Base-by-base conservation (phyloP, 2,113 vertebrate species). In the Vicugna pacos region DNA sequence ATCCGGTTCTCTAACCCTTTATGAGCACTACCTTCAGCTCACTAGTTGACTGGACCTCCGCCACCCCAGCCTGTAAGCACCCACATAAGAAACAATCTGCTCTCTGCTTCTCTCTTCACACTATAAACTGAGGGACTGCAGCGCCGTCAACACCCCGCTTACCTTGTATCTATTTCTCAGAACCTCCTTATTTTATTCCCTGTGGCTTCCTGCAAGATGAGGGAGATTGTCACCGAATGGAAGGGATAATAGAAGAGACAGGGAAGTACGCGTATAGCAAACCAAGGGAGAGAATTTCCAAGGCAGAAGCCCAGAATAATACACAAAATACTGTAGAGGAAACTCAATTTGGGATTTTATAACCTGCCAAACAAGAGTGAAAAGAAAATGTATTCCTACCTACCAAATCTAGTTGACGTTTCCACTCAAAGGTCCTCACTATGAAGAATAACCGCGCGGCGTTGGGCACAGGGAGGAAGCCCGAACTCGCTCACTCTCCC, bases 401-500 rank as follows among this genome's bases (percentile, higher is more conserved):
- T 85, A 38, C 8, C 8, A 38, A 80, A 11, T 28, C 2, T 16
- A 24, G 12, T 15, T 28, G 73, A n/a, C 3, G 42, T 90, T 70
- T 50, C 1, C 32, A 22, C 2, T 6, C 58, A 90, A 8, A 52
- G 4, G 73, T n/a, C 38, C n/a, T 89, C 17, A 52, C 42, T 69
- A 2, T 32, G 69, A 32, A 13, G 6, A 20, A 5, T 54, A 83
- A 69, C 26, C 4, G 24, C 9, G 9, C 3, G 22, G 52, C 52
- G 52, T 28, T 3, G 6, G 12, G 28, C 4, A 0, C n/a, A 24
- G 32, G 22, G n/a, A 79, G n/a, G n/a, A 38, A 0, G 4, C 52
- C 52, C 3, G 76, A 16, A n/a, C 13, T 56, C n/a, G 0, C 22
- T n/a, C n/a, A 16, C n/a, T 79, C 76, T 79, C n/a, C 52, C 20